Evolutionary conservation across 1,140 invertebrate genomes (phyloP), one percentile per base, ranked within the genome.

Genomic region (Sinonovacula constricta): DNA sequence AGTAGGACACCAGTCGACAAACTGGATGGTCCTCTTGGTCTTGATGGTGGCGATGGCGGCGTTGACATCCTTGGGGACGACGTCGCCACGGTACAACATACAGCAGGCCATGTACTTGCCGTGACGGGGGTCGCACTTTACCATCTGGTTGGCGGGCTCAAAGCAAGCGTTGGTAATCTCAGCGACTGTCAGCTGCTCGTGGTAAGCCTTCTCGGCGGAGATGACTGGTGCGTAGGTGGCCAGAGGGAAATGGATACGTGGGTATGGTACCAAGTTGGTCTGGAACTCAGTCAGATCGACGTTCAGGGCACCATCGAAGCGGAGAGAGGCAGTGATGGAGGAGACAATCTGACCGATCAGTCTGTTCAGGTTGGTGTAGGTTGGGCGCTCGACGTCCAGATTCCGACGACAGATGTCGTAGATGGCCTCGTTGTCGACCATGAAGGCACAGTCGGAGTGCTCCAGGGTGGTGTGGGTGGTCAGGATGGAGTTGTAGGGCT

Each of bases 351-450:
- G 95, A 94, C 85, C 95, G 53, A 86, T 86, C 34, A 86, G 65
- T 54, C 85, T 80, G 62, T 85, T 95, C 34, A 95, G 90, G 88
- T 95, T 95, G 14, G 93, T 94, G 83, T 95, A 95, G 0, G 94
- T 94, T 1, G 95, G 95, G n/a, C n/a, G n/a, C n/a, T n/a, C n/a
- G n/a, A n/a, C n/a, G n/a, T n/a, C n/a, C n/a, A n/a, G n/a, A n/a
- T n/a, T n/a, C n/a, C n/a, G n/a, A n/a, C n/a, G n/a, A n/a, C 96
- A 97, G 88, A 97, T 97, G 88, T 97, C 96, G 82, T 97, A 97
- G 86, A 97, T 97, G 78, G 95, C 95, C 90, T 96, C 95, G 88
- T 94, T 96, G 91, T 96, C 95, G n/a, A 96, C 83, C 95, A 96
- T 84, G 79, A 91, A 91, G 18, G 90, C 88, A 68, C 90, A 91